These are phyloP conservation scores for Sphaerophoria taeniata DNA, from an alignment of 2,888 invertebrate genomes.

Conservation along the genomic window DNA sequence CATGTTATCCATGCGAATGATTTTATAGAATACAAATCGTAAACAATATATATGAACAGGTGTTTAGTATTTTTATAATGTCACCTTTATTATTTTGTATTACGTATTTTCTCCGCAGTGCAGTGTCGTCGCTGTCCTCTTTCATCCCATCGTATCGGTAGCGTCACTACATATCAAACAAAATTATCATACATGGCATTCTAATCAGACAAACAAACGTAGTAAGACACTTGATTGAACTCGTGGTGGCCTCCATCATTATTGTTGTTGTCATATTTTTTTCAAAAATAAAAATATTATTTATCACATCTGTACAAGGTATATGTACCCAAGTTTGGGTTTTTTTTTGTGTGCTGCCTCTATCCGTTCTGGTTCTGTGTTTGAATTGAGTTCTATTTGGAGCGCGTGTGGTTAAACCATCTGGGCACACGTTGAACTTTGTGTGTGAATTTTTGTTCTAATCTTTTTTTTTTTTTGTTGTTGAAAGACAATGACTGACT, in stretches of 20 bases:
- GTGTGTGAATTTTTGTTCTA: conserved; percentile 15
- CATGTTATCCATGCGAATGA: conserved; percentile 59
- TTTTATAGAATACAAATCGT: conserved; percentile 51
- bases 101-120: conserved; percentile 52
- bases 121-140: conserved; percentile 26
- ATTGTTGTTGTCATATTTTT: conserved; percentile 8
- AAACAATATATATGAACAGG: conserved; percentile 70
- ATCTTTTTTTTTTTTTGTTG: conserved; percentile 14
- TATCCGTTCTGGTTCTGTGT: background rate
- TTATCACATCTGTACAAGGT: conserved; percentile 50
- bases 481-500: conserved; percentile 46
- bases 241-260: conserved; percentile 52
- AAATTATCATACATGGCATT: conserved; percentile 59
- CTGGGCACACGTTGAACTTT: conserved; percentile 59
- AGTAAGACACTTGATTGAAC: conserved; percentile 58
- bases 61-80: conserved; percentile 69
- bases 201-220: conserved; percentile 65
- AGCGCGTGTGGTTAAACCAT: conserved; percentile 63
- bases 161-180: conserved; percentile 33
- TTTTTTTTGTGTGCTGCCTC: background rate
- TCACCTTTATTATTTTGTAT: conserved; percentile 39
- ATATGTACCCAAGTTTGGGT: conserved; percentile 29
- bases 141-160: conserved; percentile 5
- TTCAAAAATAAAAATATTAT: conserved; percentile 24
- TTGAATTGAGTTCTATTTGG: conserved; percentile 18